phyloP scores from a whole-genome alignment of 2,113 vertebrate species.

The Pelodiscus sinensis region DNA sequence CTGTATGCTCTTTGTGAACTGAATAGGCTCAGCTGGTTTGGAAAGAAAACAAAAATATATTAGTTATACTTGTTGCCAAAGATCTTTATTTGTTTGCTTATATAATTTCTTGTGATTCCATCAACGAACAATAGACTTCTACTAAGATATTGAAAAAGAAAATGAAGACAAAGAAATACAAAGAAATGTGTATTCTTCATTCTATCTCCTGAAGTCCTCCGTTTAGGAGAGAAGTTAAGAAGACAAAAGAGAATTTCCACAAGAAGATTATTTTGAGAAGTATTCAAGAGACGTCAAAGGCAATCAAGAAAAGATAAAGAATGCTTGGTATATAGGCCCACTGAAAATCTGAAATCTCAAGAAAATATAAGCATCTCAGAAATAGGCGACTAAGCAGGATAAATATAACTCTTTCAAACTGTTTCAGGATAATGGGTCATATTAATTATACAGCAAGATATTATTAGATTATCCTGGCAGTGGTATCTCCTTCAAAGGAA shows the following conservation, averaged over 20 bases:
- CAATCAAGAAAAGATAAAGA: conserved; percentile 30
- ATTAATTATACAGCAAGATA: neutral
- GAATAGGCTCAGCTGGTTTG: conserved; percentile 94
- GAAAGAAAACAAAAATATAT: conserved; percentile 1
- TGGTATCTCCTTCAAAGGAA: neutral
- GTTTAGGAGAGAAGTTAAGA: conserved; percentile 29
- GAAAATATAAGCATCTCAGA: conserved; percentile 6
- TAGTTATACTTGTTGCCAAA: neutral
- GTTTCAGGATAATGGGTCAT: neutral
- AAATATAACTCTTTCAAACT: neutral
- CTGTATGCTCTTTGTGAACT: conserved; percentile 99
- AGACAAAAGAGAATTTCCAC: neutral
- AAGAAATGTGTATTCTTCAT: neutral
- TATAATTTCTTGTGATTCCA: neutral
- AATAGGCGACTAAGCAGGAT: neutral
- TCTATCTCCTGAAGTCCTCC: neutral
- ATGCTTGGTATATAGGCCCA: conserved; percentile 19
- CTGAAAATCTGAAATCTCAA: neutral
- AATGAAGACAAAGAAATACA: neutral
- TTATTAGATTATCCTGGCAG: neutral
- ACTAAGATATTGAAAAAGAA: neutral
- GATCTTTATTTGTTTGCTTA: neutral
- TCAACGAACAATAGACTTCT: neutral
- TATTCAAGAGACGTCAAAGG: neutral
- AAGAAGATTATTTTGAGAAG: neutral